Conservation (phyloP, 2,888 invertebrate genomes). For the Sicus ferrugineus region DNA sequence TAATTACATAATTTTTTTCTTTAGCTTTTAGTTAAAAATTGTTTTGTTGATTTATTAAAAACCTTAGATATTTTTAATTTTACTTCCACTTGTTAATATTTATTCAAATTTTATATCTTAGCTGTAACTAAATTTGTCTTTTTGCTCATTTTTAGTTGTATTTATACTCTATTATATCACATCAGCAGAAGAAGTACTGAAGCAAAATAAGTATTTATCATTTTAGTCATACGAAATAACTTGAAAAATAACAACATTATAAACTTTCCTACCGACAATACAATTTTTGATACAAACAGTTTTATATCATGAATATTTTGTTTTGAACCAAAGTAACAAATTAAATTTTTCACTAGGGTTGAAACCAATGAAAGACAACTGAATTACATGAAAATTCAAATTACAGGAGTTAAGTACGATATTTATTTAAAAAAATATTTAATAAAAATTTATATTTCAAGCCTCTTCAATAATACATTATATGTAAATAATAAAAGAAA, state of each 20-base stretch:
- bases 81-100: slow-evolving; percentile 40
- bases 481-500: too few relatives aligned
- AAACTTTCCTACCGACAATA: slow-evolving; percentile 48
- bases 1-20: slow-evolving; percentile 32
- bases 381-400: background rate
- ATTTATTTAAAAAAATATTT: too few relatives aligned
- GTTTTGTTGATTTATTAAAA: slow-evolving; percentile 5
- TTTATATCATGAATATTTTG: slow-evolving; percentile 2
- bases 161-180: slow-evolving; percentile 7
- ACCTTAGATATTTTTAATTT: slow-evolving; percentile 23
- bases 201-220: background rate
- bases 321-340: background rate
- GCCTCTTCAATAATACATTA: too few relatives aligned
- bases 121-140: slow-evolving; percentile 37
- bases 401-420: too few relatives aligned
- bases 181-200: background rate
- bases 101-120: slow-evolving; percentile 39
- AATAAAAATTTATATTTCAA: too few relatives aligned
- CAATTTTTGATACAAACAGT: slow-evolving; percentile 37
- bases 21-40: slow-evolving; percentile 25
- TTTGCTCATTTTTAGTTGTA: slow-evolving; percentile 41
- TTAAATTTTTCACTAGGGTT: background rate
- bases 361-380: background rate
- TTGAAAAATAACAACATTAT: background rate
- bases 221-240: slow-evolving; percentile 12